A percentile compares a stretch with the other conserved stretches of the same genome.
These are phyloP conservation scores for Blastomussa wellsi DNA, from an alignment of 92 coral and sea anemone genomes.

Conservation along the genomic window DNA sequence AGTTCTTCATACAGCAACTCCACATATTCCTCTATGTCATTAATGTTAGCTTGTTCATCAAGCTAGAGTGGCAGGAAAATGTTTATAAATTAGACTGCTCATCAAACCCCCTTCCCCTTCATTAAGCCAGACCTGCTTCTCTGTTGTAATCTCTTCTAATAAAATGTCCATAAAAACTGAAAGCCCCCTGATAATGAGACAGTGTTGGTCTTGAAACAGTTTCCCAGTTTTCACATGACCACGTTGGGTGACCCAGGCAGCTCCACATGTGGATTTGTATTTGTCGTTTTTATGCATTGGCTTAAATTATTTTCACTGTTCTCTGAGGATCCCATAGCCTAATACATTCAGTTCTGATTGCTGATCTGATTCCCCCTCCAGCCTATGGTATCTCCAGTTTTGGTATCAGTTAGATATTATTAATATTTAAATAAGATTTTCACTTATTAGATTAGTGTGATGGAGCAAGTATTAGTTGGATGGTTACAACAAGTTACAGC, in stretches of 20 bases:
- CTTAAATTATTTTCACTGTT: not conserved
- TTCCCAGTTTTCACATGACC: not conserved
- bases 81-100: not conserved
- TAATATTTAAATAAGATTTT: no score
- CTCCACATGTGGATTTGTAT: not conserved
- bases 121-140: not conserved
- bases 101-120: not conserved
- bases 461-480: no score
- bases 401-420: no score
- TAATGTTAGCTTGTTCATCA: constrained; percentile 94
- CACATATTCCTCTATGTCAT: constrained; percentile 96
- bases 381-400: no score
- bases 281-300: not conserved
- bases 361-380: no score
- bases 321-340: not conserved
- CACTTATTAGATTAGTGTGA: no score
- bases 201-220: not conserved
- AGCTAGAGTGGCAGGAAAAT: constrained; percentile 52
- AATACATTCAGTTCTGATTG: no score
- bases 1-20: constrained; percentile 95
- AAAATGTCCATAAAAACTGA: not conserved
- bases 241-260: not conserved
- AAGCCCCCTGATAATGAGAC: not conserved
- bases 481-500: no score
- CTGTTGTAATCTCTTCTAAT: not conserved